Conservation (phyloP, 1,140 invertebrate species). For the Leptopilina boulardi region DNA sequence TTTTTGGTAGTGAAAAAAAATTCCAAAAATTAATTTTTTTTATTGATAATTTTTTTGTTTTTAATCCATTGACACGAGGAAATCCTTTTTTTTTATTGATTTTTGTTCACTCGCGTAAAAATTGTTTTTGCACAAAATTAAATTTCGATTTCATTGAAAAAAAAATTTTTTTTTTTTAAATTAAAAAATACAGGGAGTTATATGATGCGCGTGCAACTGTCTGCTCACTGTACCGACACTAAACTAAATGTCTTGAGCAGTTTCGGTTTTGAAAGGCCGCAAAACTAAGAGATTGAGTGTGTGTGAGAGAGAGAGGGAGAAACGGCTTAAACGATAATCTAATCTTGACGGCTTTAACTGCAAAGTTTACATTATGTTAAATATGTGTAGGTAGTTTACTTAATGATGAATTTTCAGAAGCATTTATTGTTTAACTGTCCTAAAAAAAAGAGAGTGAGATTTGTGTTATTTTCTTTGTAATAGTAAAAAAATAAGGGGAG, state of each 20-base stretch:
- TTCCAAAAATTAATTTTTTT: background rate
- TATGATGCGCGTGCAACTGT: background rate
- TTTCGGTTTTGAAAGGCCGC: constrained; percentile 12
- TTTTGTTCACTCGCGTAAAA: too few species aligned
- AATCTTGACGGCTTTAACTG: background rate
- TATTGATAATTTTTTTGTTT: too few species aligned
- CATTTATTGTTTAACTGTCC: background rate
- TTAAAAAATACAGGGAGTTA: background rate
- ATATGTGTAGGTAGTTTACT: background rate
- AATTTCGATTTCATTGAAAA: background rate
- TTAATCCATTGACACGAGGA: too few species aligned
- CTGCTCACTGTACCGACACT: constrained; percentile 1
- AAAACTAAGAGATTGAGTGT: constrained; percentile 17
- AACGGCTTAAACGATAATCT: background rate
- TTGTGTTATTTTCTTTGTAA: background rate
- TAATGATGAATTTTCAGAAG: constrained; percentile 8
- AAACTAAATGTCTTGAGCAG: constrained; percentile 5
- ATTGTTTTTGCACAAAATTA: too few species aligned
- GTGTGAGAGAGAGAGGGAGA: constrained; percentile 6
- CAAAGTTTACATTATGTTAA: background rate
- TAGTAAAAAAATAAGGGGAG: too few species aligned
- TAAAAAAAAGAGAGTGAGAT: background rate
- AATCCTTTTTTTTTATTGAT: too few species aligned
- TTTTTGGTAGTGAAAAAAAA: background rate
- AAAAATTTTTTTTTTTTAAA: background rate